Percentiles rank a stretch among this genome's conserved stretches.
These are phyloP conservation scores for Cyrtodaria siliqua DNA, from an alignment of 2,888 invertebrate genomes.

Conservation along the genomic window DNA sequence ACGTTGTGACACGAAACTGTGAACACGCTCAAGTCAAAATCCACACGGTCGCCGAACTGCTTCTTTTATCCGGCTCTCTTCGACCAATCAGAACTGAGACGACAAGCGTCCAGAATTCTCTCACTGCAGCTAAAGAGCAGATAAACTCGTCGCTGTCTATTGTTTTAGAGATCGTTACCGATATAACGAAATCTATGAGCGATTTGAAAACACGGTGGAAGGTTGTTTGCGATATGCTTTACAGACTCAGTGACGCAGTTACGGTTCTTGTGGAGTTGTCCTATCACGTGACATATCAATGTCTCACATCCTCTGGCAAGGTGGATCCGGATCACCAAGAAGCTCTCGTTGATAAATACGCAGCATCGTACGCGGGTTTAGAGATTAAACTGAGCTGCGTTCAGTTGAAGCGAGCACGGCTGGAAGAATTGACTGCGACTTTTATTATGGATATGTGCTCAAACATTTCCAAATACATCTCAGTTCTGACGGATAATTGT, in stretches of 20 bases:
- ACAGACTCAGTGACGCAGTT: slow-evolving; percentile 78
- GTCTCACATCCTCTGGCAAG: slow-evolving; percentile 69
- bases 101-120: slow-evolving; percentile 46
- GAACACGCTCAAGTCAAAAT: slow-evolving; percentile 79
- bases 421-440: slow-evolving; percentile 78
- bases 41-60: slow-evolving; percentile 83
- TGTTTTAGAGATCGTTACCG: slow-evolving; percentile 50
- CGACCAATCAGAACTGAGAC: slow-evolving; percentile 81
- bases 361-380: slow-evolving; percentile 79
- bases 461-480: slow-evolving; percentile 79
- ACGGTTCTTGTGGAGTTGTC: slow-evolving; percentile 81
- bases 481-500: slow-evolving; percentile 81
- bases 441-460: slow-evolving; percentile 81
- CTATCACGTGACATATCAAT: slow-evolving; percentile 81
- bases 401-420: slow-evolving; percentile 74
- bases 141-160: slow-evolving; percentile 44
- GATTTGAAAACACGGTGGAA: slow-evolving; percentile 69
- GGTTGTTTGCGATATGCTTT: slow-evolving; percentile 74
- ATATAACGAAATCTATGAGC: slow-evolving; percentile 49
- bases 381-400: slow-evolving; percentile 82
- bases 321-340: slow-evolving; percentile 27
- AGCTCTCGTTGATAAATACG: slow-evolving; percentile 82
- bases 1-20: slow-evolving; percentile 78
- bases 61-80: slow-evolving; percentile 82
- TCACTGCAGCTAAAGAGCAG: slow-evolving; percentile 54